Evolutionary conservation across 2,888 invertebrate species (phyloP), one percentile per base, ranked within the genome.

Genomic region (Dorcus hopei): DNA sequence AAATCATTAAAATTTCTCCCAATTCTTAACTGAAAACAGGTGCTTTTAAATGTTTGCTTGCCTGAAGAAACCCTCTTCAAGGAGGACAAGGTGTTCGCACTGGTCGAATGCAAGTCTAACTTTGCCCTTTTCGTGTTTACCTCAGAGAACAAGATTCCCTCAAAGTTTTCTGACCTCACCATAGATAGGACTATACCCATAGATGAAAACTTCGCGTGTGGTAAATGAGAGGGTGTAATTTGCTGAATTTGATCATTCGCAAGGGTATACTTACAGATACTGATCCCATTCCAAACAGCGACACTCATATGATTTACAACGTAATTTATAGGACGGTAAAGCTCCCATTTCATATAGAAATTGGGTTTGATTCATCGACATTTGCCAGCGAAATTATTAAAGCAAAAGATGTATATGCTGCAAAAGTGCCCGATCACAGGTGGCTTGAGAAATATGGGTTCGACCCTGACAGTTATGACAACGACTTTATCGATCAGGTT

Each of bases 111-210:
- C 69, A 81, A 81, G 61, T 74, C 77, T 19, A 81, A 83, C 9
- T 80, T 80, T 73, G 86, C 83, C 54, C 75, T 86, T 61, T 83
- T 85, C 70, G 78, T 85, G 61, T 79, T 85, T 63, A 78, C 82
- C 50, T 80, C 82, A 6, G 80, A 87, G 57, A 83, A 84, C 70
- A 82, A 80, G 69, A 88, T 88, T 67, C 88, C 91, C 16, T 85
- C 84, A 73, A 85, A 86, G 56, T 87, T 88, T 72, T 87, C 87
- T 52, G 93, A 93, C 79, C 81, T 94, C 66, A 86, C 88, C 9
- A 85, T 93, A 70, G 92, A 93, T 79, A 87, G 87, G 76, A 87
- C 90, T 52, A 83, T 93, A 70, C 90, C 93, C 26, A 85, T 94
- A 57, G 89, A 93, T 79, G 85, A 86, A 69, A 85, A 86, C 70